These are phyloP conservation scores for Dascyllus trimaculatus DNA, from an alignment of 2,113 vertebrate species.

Conservation along the genomic window DNA sequence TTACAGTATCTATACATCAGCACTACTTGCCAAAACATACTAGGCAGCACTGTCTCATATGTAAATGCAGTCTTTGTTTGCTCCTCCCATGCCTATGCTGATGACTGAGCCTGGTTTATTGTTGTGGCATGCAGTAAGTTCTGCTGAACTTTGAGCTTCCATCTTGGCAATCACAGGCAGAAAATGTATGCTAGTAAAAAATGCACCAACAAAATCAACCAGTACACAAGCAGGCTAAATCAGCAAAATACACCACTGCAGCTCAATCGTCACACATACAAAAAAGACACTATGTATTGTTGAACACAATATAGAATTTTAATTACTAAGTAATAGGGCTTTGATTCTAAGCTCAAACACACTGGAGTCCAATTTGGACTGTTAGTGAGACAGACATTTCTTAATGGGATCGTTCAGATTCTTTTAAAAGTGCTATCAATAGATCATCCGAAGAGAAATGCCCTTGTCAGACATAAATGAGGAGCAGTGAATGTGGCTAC, in stretches of 20 bases:
- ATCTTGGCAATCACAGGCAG: conserved; percentile 52
- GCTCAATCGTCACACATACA: background rate
- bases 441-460: background rate
- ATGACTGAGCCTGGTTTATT: conserved; percentile 69
- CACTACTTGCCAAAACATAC: conserved; percentile 64
- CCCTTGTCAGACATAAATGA: background rate
- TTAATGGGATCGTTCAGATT: background rate
- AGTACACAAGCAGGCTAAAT: background rate
- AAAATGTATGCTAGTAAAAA: conserved; percentile 40
- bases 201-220: conserved; percentile 24
- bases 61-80: conserved; percentile 75
- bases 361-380: background rate
- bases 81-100: conserved; percentile 62
- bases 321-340: background rate
- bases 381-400: background rate
- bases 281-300: background rate
- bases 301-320: background rate
- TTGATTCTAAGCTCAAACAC: background rate
- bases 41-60: conserved; percentile 61
- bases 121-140: conserved; percentile 76
- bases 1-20: conserved; percentile 72
- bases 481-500: background rate
- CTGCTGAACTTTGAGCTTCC: conserved; percentile 81
- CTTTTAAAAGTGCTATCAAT: background rate
- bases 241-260: background rate